phyloP scores from a whole-genome alignment of 1,140 invertebrate species.

The Venturia canescens region DNA sequence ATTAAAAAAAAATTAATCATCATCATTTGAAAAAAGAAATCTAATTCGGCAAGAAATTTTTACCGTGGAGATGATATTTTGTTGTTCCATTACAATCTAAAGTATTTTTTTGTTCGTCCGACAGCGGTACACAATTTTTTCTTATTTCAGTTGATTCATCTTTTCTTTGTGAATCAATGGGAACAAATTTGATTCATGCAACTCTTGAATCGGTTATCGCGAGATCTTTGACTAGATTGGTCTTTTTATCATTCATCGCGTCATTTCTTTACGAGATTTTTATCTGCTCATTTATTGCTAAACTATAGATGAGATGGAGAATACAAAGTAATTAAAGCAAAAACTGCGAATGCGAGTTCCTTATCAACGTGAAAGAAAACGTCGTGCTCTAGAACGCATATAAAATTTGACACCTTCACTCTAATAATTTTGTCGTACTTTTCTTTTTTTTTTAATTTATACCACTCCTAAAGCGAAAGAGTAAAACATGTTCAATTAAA shows the following conservation, averaged over 20 bases:
- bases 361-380: background rate
- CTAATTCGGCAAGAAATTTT: background rate
- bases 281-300: background rate
- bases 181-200: slow-evolving; percentile 15
- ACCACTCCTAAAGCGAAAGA: background rate
- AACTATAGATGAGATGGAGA: background rate
- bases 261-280: background rate
- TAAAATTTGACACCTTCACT: slow-evolving; percentile 34
- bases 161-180: slow-evolving; percentile 4
- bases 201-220: slow-evolving; percentile 18
- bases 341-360: background rate
- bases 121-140: slow-evolving; percentile 3
- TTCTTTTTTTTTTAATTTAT: background rate
- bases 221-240: slow-evolving; percentile 35
- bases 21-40: background rate
- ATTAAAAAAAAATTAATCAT: slow-evolving; percentile 17
- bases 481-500: background rate
- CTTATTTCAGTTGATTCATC: background rate
- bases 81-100: background rate
- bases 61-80: background rate
- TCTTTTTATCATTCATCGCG: slow-evolving; percentile 15
- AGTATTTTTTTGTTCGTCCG: slow-evolving; percentile 10
- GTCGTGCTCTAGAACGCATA: background rate
- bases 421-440: slow-evolving; percentile 7
- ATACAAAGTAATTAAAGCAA: background rate